Percentiles rank a stretch among this genome's conserved stretches.
Conservation (phyloP, 2,888 invertebrate species). For the Drosophila putrida region DNA sequence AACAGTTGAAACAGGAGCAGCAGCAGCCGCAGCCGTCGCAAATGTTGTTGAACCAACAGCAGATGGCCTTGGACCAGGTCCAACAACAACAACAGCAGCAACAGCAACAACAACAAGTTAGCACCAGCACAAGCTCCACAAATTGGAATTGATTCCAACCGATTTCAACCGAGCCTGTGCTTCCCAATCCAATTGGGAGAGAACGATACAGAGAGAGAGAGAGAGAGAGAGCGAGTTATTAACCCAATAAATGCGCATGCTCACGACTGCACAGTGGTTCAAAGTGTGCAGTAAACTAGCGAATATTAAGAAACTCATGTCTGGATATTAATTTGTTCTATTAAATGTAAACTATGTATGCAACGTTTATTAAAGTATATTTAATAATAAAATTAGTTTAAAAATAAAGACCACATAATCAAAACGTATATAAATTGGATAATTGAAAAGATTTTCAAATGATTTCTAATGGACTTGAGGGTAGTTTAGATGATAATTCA, state of each 20-base stretch:
- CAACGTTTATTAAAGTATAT: neutral
- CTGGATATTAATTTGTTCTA: neutral
- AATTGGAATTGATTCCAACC: conserved; percentile 60
- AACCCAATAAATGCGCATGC: conserved; percentile 51
- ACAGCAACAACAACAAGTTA: conserved; percentile 40
- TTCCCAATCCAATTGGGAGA: conserved; percentile 8
- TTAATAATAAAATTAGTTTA: conserved; percentile 3
- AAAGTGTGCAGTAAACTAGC: neutral
- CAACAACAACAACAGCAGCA: conserved; percentile 16
- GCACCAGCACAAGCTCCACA: conserved; percentile 57
- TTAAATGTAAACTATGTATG: neutral
- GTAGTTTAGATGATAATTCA: conserved; percentile 21
- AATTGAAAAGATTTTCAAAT: neutral
- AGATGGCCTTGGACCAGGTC: conserved; percentile 77
- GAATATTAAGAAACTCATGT: conserved; percentile 4
- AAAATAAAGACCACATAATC: neutral
- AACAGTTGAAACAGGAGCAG: conserved; percentile 27
- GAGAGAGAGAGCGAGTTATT: conserved; percentile 29
- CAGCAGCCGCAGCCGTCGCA: conserved; percentile 57
- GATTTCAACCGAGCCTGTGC: conserved; percentile 18
- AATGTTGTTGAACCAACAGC: conserved; percentile 76
- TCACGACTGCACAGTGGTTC: conserved; percentile 43
- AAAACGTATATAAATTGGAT: neutral
- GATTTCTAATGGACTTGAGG: neutral
- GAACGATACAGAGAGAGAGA: conserved; percentile 9